phyloP scores from a whole-genome alignment of 2,113 vertebrate genomes.

The Gasterosteus aculeatus region DNA sequence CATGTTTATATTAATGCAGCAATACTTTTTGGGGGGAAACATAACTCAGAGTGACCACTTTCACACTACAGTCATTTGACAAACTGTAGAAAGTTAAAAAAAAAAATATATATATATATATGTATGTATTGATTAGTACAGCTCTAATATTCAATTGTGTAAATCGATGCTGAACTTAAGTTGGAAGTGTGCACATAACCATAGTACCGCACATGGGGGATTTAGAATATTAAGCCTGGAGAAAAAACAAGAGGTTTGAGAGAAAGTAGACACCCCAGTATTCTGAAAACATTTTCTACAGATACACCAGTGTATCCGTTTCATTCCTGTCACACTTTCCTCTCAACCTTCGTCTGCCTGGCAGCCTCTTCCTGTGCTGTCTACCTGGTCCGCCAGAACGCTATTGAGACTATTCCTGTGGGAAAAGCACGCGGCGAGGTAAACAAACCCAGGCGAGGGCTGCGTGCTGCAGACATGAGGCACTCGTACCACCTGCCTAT shows the following conservation, averaged over 20 bases:
- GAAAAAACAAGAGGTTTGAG: neutral
- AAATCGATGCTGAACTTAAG: neutral
- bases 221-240: no score
- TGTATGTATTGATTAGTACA: neutral
- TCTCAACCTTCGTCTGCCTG: neutral
- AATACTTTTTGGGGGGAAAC: neutral
- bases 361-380: constrained; percentile 1
- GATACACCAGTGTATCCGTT: neutral
- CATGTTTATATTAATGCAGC: neutral
- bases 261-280: neutral
- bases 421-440: constrained; percentile 32
- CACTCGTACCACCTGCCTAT: neutral
- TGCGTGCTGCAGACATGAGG: neutral
- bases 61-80: neutral
- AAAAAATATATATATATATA: neutral
- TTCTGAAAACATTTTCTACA: neutral
- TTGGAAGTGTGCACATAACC: neutral
- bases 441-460: constrained; percentile 29
- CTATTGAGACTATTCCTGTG: constrained; percentile 3
- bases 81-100: neutral
- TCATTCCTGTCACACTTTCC: neutral
- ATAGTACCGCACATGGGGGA: neutral
- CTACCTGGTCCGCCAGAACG: neutral
- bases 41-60: neutral
- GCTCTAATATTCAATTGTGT: neutral